Percentiles rank a stretch among this genome's conserved stretches.
phyloP scores from a whole-genome alignment of 1,140 invertebrate species.

The Thaumetopoea pityocampa region DNA sequence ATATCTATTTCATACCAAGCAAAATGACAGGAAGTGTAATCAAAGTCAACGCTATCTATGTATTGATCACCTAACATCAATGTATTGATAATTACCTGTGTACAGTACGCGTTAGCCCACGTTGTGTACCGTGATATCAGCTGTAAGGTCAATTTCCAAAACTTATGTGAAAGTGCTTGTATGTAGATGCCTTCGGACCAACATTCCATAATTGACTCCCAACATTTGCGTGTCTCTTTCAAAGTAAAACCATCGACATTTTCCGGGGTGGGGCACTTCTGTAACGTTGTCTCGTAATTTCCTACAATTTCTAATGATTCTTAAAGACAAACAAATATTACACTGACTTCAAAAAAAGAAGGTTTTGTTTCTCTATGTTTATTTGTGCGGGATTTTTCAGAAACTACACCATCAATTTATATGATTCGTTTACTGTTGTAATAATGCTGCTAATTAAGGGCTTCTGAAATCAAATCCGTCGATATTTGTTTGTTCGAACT shows the following conservation, averaged over 20 bases:
- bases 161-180: constrained; percentile 84
- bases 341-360: too few species aligned
- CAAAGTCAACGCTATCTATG: too few species aligned
- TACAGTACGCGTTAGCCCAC: constrained; percentile 78
- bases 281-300: constrained; percentile 78
- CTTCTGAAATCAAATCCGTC: too few species aligned
- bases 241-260: constrained; percentile 68
- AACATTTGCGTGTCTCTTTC: constrained; percentile 73
- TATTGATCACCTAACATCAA: too few species aligned
- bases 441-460: too few species aligned
- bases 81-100: constrained; percentile 39
- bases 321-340: constrained; percentile 7
- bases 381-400: too few species aligned
- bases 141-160: constrained; percentile 92
- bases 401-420: too few species aligned
- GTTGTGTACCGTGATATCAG: constrained; percentile 84
- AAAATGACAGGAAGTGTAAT: too few species aligned
- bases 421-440: too few species aligned
- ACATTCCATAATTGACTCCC: constrained; percentile 79
- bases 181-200: constrained; percentile 87
- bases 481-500: too few species aligned
- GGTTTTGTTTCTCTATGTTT: too few species aligned
- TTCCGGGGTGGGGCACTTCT: constrained; percentile 45
- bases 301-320: constrained; percentile 35
- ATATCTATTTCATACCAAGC: too few species aligned